These are phyloP conservation scores for Dasyornis broadbenti DNA, from an alignment of 2,113 vertebrate species.

Conservation along the genomic window DNA sequence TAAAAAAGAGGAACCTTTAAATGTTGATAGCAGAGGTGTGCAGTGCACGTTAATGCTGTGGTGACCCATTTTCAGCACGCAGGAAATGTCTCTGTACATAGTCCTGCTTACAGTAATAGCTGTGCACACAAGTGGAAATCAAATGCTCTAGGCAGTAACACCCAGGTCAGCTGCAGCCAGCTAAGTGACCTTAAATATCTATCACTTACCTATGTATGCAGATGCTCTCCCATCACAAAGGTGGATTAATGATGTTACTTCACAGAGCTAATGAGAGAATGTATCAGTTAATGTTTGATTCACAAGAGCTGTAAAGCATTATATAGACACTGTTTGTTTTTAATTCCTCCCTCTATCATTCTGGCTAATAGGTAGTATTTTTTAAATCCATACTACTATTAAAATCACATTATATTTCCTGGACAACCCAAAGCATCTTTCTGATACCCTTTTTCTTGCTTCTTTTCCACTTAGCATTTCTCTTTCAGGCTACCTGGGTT, in stretches of 20 bases:
- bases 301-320: not conserved
- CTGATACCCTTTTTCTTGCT: not conserved
- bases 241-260: conserved; percentile 36
- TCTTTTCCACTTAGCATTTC: not conserved
- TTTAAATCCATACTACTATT: not conserved
- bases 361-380: conserved; percentile 3
- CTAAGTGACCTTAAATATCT: conserved; percentile 28
- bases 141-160: not conserved
- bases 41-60: not conserved
- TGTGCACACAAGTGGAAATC: not conserved
- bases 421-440: not conserved
- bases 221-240: conserved; percentile 4
- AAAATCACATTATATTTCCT: not conserved
- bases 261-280: conserved; percentile 25
- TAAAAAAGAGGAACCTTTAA: not conserved
- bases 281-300: conserved; percentile 27
- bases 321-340: conserved; percentile 12
- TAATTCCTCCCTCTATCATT: not conserved
- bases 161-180: not conserved
- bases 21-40: not conserved
- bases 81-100: not conserved
- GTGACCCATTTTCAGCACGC: not conserved
- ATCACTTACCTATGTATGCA: not conserved
- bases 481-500: not conserved
- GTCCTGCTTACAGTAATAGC: not conserved